Evolutionary conservation across 2,888 invertebrate genomes (phyloP).

Genomic region (Cantharis lateralis): DNA sequence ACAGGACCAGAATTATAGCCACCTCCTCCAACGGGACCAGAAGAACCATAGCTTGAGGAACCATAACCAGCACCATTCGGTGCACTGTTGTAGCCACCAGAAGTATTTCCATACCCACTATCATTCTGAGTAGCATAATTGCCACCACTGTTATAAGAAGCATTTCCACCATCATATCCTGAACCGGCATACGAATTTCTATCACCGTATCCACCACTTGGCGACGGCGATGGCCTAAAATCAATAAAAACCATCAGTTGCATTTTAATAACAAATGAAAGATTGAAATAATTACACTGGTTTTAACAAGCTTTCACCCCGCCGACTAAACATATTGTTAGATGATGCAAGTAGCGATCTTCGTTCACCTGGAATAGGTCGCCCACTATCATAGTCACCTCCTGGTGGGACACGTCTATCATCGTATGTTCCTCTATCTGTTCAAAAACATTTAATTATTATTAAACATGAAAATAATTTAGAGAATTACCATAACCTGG

Average conservation of each 20-base stretch:
- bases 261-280: constrained; percentile 3
- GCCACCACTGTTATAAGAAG: background rate
- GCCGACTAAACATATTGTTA: constrained; percentile 50
- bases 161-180: constrained; percentile 13
- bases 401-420: constrained; percentile 39
- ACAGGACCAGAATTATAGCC: constrained; percentile 24
- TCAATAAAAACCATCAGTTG: background rate
- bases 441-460: background rate
- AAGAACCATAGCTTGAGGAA: background rate
- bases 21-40: background rate
- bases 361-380: constrained; percentile 40
- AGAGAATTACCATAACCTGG: constrained; percentile 36
- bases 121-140: background rate
- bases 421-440: constrained; percentile 35
- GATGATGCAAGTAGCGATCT: constrained; percentile 42
- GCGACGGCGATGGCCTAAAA: background rate
- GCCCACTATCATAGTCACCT: constrained; percentile 42
- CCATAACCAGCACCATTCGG: constrained; percentile 16
- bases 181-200: constrained; percentile 28
- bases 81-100: background rate
- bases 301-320: constrained; percentile 46
- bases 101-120: background rate
- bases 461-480: background rate
- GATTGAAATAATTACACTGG: constrained; percentile 37
- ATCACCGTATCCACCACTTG: background rate